These are phyloP conservation scores for Musca vetustissima DNA, from an alignment of 1,140 invertebrate species.

Conservation along the genomic window DNA sequence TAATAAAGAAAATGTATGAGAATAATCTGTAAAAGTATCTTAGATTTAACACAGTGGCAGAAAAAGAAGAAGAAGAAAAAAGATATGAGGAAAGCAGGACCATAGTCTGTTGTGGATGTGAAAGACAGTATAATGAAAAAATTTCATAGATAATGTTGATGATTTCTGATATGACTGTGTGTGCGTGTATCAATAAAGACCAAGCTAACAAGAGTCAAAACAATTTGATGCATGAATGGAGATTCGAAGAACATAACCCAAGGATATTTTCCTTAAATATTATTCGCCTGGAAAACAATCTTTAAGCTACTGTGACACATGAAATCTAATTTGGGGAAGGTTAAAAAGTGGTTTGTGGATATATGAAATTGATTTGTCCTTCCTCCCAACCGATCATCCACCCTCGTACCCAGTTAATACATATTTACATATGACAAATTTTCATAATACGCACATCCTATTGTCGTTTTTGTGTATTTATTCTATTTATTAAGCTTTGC, in stretches of 20 bases:
- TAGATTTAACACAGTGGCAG: background rate
- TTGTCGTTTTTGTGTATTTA: background rate
- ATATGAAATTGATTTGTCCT: too few relatives aligned
- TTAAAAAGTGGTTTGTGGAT: too few relatives aligned
- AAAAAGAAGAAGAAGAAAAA: background rate
- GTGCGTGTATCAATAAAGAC: constrained; percentile 5
- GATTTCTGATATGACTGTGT: too few relatives aligned
- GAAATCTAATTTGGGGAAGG: too few relatives aligned
- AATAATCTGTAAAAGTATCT: constrained; percentile 4
- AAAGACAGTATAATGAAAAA: background rate
- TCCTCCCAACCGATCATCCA: too few relatives aligned
- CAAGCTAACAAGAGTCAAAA: constrained; percentile 26
- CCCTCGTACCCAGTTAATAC: too few relatives aligned
- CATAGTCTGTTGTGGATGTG: too few relatives aligned
- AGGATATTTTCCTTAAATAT: background rate
- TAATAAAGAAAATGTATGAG: constrained; percentile 8
- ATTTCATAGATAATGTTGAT: background rate
- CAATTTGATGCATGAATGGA: constrained; percentile 30
- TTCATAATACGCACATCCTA: too few relatives aligned
- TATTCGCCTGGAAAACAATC: background rate
- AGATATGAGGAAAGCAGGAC: too few relatives aligned
- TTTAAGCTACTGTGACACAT: too few relatives aligned
- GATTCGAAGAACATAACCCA: constrained; percentile 7
- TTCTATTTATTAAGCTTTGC: constrained; percentile 8
- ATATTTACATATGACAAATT: too few relatives aligned